These are phyloP conservation scores for Zoanthus gigantus DNA, from an alignment of 92 coral and sea anemone species.

Conservation along the genomic window DNA sequence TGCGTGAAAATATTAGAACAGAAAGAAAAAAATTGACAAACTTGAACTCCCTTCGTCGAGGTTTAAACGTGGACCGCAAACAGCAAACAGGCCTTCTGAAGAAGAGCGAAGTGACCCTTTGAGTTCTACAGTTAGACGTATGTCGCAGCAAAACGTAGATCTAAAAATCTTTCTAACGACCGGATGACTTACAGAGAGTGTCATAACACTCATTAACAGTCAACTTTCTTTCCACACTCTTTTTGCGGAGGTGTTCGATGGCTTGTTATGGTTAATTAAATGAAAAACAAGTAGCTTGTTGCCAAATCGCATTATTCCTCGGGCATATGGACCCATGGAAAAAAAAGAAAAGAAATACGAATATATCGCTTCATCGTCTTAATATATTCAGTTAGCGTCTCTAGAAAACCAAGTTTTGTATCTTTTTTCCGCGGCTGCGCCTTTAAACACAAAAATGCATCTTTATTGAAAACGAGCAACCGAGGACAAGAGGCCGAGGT, in stretches of 20 bases:
- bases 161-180: too few relatives aligned
- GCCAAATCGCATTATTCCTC: not conserved
- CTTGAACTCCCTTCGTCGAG: too few relatives aligned
- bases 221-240: not conserved
- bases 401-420: not conserved
- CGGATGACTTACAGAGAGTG: too few relatives aligned
- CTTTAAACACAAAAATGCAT: not conserved
- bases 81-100: too few relatives aligned
- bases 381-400: not conserved
- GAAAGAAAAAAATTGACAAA: too few relatives aligned
- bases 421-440: not conserved
- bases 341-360: not conserved
- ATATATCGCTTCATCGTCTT: not conserved
- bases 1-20: too few relatives aligned
- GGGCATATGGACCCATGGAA: not conserved
- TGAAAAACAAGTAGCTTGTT: not conserved
- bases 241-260: not conserved
- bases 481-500: too few relatives aligned
- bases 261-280: not conserved
- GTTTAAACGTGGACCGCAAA: too few relatives aligned
- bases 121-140: too few relatives aligned
- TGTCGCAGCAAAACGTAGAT: too few relatives aligned
- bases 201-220: not conserved
- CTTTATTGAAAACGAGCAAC: not conserved
- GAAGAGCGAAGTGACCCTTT: too few relatives aligned